Conservation (phyloP, 2,113 vertebrate species). For the Choloepus hoffmanni region DNA sequence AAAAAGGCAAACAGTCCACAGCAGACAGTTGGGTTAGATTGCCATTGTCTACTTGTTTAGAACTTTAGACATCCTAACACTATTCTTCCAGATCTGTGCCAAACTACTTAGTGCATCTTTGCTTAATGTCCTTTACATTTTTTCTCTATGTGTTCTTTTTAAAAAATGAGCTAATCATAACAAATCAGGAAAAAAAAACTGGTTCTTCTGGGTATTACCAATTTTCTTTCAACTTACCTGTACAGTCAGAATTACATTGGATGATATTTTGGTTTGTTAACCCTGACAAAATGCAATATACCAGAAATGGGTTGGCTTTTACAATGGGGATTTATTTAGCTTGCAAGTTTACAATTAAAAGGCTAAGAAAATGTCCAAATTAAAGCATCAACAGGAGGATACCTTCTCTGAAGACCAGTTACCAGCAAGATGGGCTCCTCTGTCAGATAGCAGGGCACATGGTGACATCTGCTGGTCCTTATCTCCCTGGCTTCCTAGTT, state of each 20-base stretch:
- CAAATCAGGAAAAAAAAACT: not conserved
- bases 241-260: not conserved
- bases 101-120: not conserved
- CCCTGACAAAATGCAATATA: too few relatives aligned
- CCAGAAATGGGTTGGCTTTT: too few relatives aligned
- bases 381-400: too few relatives aligned
- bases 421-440: too few relatives aligned
- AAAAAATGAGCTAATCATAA: not conserved
- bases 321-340: too few relatives aligned
- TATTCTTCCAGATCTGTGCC: not conserved
- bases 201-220: not conserved
- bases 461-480: too few relatives aligned
- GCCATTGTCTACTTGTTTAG: not conserved
- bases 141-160: not conserved
- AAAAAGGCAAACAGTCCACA: not conserved
- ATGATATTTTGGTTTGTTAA: too few relatives aligned
- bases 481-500: too few relatives aligned
- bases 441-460: too few relatives aligned
- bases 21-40: not conserved
- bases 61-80: not conserved
- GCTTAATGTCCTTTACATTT: not conserved
- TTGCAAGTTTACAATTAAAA: too few relatives aligned
- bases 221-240: not conserved
- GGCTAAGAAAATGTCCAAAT: too few relatives aligned
- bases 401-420: too few relatives aligned